Conservation (phyloP, 2,888 invertebrate species). For the Hyposoter dolosus region DNA sequence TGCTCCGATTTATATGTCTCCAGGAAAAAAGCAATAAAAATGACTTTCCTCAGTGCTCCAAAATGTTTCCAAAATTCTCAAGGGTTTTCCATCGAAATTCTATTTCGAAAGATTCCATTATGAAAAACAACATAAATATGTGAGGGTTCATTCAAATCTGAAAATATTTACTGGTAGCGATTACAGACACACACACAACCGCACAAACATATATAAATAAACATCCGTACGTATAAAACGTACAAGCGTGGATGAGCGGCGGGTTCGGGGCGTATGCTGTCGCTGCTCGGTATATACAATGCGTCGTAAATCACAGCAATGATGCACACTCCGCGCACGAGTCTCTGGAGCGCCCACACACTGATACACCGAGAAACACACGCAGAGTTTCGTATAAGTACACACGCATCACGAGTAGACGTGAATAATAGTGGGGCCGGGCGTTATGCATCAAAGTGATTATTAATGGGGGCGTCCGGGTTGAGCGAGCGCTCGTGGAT, state of each 20-base stretch:
- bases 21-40: not conserved
- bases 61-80: not conserved
- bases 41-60: not conserved
- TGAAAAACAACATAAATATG: constrained; percentile 20
- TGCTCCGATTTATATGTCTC: too few relatives aligned
- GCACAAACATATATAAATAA: not conserved
- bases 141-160: constrained; percentile 9
- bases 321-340: constrained; percentile 66
- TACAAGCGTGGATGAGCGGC: constrained; percentile 27
- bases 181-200: not conserved
- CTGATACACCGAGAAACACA: not conserved
- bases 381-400: constrained; percentile 11
- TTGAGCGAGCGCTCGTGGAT: constrained; percentile 79
- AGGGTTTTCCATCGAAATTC: not conserved
- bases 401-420: constrained; percentile 60
- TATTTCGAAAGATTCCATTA: constrained; percentile 13
- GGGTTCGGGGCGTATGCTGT: constrained; percentile 54
- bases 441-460: constrained; percentile 82
- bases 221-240: constrained; percentile 12
- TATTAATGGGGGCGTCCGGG: constrained; percentile 81
- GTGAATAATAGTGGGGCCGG: constrained; percentile 79
- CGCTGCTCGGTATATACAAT: constrained; percentile 74
- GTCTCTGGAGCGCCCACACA: constrained; percentile 31
- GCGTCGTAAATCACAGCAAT: constrained; percentile 77
- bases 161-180: constrained; percentile 3